These are phyloP conservation scores for Sylvicola fuscatus DNA, from an alignment of 2,888 invertebrate species.

Conservation along the genomic window DNA sequence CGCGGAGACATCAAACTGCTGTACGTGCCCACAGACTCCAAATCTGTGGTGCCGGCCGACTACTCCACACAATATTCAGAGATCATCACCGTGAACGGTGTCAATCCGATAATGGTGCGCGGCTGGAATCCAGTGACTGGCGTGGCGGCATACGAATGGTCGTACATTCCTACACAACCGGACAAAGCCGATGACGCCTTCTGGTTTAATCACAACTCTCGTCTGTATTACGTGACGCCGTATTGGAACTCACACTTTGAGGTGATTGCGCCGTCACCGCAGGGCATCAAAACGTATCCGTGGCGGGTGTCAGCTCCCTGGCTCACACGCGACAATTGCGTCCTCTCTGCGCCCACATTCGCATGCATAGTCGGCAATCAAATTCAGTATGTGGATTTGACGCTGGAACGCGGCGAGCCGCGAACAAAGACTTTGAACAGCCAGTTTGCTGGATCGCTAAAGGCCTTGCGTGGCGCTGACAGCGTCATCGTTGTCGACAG, in stretches of 20 bases:
- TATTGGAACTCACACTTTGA: constrained; percentile 40
- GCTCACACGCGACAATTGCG: constrained; percentile 38
- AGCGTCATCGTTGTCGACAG: no score
- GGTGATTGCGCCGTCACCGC: constrained; percentile 37
- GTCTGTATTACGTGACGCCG: constrained; percentile 39
- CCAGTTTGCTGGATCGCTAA: constrained; percentile 15
- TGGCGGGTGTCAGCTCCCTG: constrained; percentile 34
- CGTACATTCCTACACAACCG: constrained; percentile 24
- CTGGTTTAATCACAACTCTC: constrained; percentile 36
- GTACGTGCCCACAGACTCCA: constrained; percentile 22
- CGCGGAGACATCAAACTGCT: constrained; percentile 45
- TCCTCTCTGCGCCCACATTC: constrained; percentile 38
- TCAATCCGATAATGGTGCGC: constrained; percentile 47
- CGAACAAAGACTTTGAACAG: constrained; percentile 27
- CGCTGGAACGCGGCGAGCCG: constrained; percentile 28
- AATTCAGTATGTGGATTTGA: constrained; percentile 39
- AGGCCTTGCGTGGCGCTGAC: no score
- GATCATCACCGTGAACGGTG: constrained; percentile 55
- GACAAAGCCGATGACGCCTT: constrained; percentile 27
- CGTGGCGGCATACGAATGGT: constrained; percentile 57
- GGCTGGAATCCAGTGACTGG: constrained; percentile 61
- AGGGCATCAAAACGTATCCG: no score
- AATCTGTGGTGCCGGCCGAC: neutral
- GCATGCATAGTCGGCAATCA: constrained; percentile 38
- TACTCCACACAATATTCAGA: constrained; percentile 25